Evolutionary conservation across 2,113 vertebrate species (phyloP).

Genomic region (Pyxicephalus adspersus): DNA sequence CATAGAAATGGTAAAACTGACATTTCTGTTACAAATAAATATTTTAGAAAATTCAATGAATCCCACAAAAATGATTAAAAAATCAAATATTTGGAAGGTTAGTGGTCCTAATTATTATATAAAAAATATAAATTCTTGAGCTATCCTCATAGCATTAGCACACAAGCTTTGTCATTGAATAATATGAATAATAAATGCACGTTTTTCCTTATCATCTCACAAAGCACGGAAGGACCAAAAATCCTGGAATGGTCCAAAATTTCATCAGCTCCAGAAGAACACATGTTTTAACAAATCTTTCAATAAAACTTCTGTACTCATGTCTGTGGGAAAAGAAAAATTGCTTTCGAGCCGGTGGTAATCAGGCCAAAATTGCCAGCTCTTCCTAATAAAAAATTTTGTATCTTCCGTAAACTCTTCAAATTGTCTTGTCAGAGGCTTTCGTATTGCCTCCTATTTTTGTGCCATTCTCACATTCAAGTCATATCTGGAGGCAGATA

Average conservation of each 20-base stretch:
- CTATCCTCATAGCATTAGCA: too few relatives aligned
- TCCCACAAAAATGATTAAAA: too few relatives aligned
- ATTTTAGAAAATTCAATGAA: too few relatives aligned
- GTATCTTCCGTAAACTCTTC: slow-evolving; percentile 11
- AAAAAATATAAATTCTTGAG: too few relatives aligned
- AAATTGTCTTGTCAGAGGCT: slow-evolving; percentile 43
- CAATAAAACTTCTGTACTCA: slow-evolving; percentile 18
- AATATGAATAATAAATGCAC: too few relatives aligned
- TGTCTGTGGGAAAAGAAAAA: slow-evolving; percentile 14
- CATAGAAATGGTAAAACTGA: too few relatives aligned
- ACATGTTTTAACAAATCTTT: slow-evolving; percentile 9
- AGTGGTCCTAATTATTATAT: too few relatives aligned
- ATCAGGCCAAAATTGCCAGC: slow-evolving; percentile 9
- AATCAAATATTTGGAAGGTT: too few relatives aligned
- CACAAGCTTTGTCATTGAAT: too few relatives aligned
- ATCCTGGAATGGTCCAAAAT: not conserved
- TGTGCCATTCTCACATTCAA: slow-evolving; percentile 39
- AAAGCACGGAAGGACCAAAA: too few relatives aligned
- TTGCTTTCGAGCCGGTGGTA: slow-evolving; percentile 15
- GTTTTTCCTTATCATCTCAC: too few relatives aligned
- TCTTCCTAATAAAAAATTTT: slow-evolving; percentile 38
- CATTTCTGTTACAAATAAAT: too few relatives aligned
- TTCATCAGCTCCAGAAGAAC: not conserved
- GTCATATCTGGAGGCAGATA: slow-evolving; percentile 48
- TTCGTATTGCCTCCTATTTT: slow-evolving; percentile 31